Base-by-base conservation (phyloP, 1,140 invertebrate species). In the Onthophagus taurus region DNA sequence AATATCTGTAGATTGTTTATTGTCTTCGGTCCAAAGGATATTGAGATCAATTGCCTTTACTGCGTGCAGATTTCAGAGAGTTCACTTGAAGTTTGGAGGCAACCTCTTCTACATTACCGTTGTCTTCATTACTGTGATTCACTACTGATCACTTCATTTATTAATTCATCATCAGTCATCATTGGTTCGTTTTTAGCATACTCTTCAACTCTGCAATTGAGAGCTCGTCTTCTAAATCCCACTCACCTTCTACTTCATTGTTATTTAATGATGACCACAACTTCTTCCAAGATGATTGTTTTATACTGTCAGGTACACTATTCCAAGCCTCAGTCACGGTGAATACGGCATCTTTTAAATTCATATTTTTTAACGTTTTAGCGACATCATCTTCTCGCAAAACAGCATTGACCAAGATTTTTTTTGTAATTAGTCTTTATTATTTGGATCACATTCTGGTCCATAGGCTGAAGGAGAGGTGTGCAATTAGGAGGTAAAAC, bases 401-500 rank as follows among this genome's bases (percentile, higher is more conserved):
- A 12, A 29, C 13, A n/a, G 26, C 26, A 12, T 29, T 29, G 13
- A 29, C 9, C 13, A 29, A 29, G 13, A 29, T 9, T 12, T 29
- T 29, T 29, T 29, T 29, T 29, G 26, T 29, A 29, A 29, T 29
- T 29, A n/a, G 13, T 29, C 16, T 35, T 35, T 9, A 35, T 35
- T 9, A 9, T 35, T 16, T 35, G 13, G 11, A 35, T 35, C 11
- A 35, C 56, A 9, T 60, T 63, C 53, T 66, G 63, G 54, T 71
- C 64, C 59, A 70, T 64, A n/a, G 66, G 63, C 48, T 72, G 68
- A 9, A 72, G 43, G 31, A 64, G 50, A 13, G 58, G 51, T 19
- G 66, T 70, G 7, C 61, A 62, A 49, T 72, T 71, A 19, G 65
- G 51, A 24, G 68, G 66, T 17, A 71, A 48, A 53, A 65, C 69